Evolutionary conservation across 2,113 vertebrate species (phyloP).

Genomic region (Terrapene triunguis): DNA sequence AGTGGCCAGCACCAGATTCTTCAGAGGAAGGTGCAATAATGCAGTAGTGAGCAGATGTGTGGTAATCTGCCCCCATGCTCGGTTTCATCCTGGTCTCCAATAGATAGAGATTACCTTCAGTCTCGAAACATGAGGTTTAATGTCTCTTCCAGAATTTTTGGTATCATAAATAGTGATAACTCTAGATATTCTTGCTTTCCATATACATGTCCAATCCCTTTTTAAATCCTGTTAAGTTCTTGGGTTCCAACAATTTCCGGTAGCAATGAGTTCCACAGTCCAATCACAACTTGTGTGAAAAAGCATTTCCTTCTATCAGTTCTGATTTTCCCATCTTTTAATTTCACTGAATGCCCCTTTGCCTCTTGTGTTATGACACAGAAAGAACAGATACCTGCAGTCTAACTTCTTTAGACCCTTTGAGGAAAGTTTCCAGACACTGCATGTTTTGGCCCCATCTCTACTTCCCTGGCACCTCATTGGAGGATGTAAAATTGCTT

Average conservation of each 20-base stretch:
- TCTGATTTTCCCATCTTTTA: background rate
- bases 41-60: too few relatives aligned
- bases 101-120: background rate
- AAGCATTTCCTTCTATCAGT: background rate
- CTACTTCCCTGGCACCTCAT: background rate
- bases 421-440: background rate
- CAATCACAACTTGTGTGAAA: background rate
- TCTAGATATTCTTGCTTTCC: background rate
- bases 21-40: background rate
- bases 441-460: background rate
- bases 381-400: background rate
- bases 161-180: background rate
- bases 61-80: background rate
- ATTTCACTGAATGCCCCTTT: background rate
- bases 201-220: background rate
- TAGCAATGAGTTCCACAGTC: background rate
- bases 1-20: background rate
- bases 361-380: background rate
- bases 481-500: background rate
- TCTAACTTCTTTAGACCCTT: background rate
- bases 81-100: background rate
- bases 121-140: background rate
- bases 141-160: background rate
- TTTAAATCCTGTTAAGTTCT: background rate
- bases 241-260: background rate